These are phyloP conservation scores for Drosophila asahinai DNA, from an alignment of 1,140 invertebrate genomes.

Conservation along the genomic window DNA sequence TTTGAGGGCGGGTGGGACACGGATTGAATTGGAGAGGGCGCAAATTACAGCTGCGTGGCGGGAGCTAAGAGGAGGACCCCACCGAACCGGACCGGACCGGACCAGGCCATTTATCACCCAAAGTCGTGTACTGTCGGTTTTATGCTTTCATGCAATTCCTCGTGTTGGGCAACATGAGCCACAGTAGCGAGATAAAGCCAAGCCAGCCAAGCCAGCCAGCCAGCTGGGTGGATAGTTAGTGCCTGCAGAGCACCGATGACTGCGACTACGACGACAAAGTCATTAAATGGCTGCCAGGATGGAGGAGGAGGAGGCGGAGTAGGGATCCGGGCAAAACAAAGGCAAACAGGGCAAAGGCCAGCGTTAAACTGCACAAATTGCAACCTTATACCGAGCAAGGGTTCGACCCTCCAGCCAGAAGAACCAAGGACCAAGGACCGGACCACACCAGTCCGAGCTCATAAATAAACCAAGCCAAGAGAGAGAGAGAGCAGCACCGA, in stretches of 20 bases:
- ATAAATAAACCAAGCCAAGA: constrained; percentile 65
- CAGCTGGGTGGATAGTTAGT: constrained; percentile 39
- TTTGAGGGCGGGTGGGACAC: constrained; percentile 7
- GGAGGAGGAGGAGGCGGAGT: neutral
- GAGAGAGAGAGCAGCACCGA: constrained; percentile 29
- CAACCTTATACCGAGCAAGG: constrained; percentile 65
- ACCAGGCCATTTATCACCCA: constrained; percentile 78
- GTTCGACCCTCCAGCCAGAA: constrained; percentile 30
- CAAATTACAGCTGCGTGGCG: constrained; percentile 69
- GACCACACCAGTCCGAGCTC: constrained; percentile 62
- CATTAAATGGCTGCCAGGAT: constrained; percentile 65
- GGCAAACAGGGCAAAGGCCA: constrained; percentile 70
- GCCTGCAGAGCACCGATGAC: constrained; percentile 35
- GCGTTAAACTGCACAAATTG: constrained; percentile 83
- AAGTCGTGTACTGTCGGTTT: constrained; percentile 83
- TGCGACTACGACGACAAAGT: constrained; percentile 73
- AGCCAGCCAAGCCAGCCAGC: constrained; percentile 3
- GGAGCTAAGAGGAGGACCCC: neutral
- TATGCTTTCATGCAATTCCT: constrained; percentile 82
- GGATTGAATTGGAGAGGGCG: constrained; percentile 40
- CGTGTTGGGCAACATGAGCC: constrained; percentile 77
- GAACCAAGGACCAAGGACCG: constrained; percentile 28
- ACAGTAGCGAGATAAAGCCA: constrained; percentile 50
- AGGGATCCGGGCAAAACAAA: constrained; percentile 27
- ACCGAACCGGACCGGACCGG: constrained; percentile 18